Conservation (phyloP, 2,797 vertebrate genomes). For the Pangasius krempfi region DNA sequence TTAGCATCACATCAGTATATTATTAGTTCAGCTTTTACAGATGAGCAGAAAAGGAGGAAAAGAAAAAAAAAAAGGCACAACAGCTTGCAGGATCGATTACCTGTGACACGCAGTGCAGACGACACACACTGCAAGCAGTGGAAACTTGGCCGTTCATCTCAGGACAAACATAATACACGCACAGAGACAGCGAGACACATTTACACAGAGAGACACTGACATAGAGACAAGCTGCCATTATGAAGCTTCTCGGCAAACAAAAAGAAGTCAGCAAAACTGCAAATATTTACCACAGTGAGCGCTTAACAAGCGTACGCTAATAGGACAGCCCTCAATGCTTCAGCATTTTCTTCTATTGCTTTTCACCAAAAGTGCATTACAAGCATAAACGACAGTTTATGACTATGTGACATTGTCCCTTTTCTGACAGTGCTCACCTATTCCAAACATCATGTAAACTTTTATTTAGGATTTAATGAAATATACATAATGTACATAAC, state of each 20-base stretch:
- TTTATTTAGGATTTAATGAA: background rate
- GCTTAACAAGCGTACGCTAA: background rate
- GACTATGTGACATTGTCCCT: background rate
- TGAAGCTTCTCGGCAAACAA: slow-evolving; percentile 49
- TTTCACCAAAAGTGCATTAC: slow-evolving; percentile 7
- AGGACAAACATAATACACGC: slow-evolving; percentile 60
- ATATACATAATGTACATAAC: slow-evolving; percentile 27
- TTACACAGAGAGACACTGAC: slow-evolving; percentile 50
- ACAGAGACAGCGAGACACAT: slow-evolving; percentile 36
- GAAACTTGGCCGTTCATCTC: slow-evolving; percentile 74
- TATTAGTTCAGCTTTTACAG: slow-evolving; percentile 17
- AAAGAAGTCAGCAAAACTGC: slow-evolving; percentile 29
- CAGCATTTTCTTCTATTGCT: background rate
- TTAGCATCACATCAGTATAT: background rate
- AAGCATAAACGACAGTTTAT: slow-evolving; percentile 14
- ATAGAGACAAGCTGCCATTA: slow-evolving; percentile 63
- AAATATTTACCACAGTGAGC: background rate
- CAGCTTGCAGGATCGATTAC: slow-evolving; percentile 52
- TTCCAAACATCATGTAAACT: slow-evolving; percentile 21
- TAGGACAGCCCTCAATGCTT: background rate
- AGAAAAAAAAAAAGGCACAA: slow-evolving; percentile 13
- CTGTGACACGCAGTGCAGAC: slow-evolving; percentile 70
- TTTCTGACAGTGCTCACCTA: background rate
- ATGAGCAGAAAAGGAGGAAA: slow-evolving; percentile 18
- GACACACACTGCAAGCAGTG: slow-evolving; percentile 75